These are phyloP conservation scores for Danio kyathit DNA, from an alignment of 2,797 vertebrate genomes.

Conservation along the genomic window DNA sequence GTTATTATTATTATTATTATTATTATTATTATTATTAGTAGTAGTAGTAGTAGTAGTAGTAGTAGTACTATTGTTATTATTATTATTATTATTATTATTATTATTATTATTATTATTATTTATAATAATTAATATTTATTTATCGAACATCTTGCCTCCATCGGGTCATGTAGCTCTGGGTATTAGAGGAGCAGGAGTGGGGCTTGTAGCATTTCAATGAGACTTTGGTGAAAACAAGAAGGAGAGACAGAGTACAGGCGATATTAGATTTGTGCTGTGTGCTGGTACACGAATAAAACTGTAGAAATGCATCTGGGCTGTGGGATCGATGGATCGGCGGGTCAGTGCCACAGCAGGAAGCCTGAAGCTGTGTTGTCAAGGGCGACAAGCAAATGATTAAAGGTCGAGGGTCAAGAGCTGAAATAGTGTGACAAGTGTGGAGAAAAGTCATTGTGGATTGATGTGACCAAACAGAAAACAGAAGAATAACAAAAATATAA, in stretches of 20 bases:
- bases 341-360: slow-evolving; percentile 23
- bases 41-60: too few species aligned
- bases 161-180: slow-evolving; percentile 58
- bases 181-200: slow-evolving; percentile 49
- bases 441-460: not conserved
- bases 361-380: slow-evolving; percentile 30
- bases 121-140: not conserved
- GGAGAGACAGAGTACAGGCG: not conserved
- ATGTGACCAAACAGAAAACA: slow-evolving; percentile 17
- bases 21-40: too few species aligned
- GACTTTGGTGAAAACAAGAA: slow-evolving; percentile 42
- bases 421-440: not conserved
- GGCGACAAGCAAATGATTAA: slow-evolving; percentile 32
- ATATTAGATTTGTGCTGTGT: slow-evolving; percentile 21
- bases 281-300: slow-evolving; percentile 36
- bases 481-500: not conserved
- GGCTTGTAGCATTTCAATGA: slow-evolving; percentile 54
- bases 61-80: too few species aligned
- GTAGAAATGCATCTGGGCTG: slow-evolving; percentile 41
- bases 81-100: too few species aligned
- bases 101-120: too few species aligned
- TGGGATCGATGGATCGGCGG: slow-evolving; percentile 49
- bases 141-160: slow-evolving; percentile 63
- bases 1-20: too few species aligned
- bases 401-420: slow-evolving; percentile 22